Conservation (phyloP, 1,140 invertebrate species). For the Aphelenchoides avenae region DNA sequence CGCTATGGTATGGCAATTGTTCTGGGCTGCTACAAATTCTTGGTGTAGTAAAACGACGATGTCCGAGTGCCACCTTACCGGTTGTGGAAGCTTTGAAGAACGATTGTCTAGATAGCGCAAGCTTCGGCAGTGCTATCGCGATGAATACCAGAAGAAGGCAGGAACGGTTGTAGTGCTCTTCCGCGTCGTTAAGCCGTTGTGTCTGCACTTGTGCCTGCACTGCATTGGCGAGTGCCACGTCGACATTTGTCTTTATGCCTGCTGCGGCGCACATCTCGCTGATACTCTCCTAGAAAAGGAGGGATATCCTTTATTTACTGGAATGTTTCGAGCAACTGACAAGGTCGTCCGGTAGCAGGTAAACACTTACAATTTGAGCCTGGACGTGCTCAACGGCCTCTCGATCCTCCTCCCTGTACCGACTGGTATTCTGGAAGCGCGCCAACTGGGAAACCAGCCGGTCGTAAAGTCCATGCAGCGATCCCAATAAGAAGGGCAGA, state of each 20-base stretch:
- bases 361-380: conserved; percentile 33
- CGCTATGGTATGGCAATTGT: conserved; percentile 96
- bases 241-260: conserved; percentile 84
- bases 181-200: conserved; percentile 47
- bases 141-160: conserved; percentile 98
- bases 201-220: conserved; percentile 77
- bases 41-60: not conserved
- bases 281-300: too few relatives aligned
- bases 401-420: too few relatives aligned
- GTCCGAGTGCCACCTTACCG: conserved; percentile 61
- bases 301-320: too few relatives aligned
- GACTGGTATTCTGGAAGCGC: too few relatives aligned
- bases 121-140: conserved; percentile 89
- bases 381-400: too few relatives aligned
- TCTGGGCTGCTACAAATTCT: conserved; percentile 61
- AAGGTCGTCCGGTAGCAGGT: too few relatives aligned
- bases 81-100: conserved; percentile 74
- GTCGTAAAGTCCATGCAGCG: conserved; percentile 79
- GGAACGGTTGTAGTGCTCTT: conserved; percentile 78
- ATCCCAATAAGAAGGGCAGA: conserved; percentile 92
- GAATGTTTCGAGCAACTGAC: too few relatives aligned
- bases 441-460: too few relatives aligned
- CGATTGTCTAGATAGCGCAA: conserved; percentile 82
- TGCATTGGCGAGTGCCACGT: conserved; percentile 83
- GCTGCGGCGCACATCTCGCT: conserved; percentile 94